Conservation (phyloP, 2,113 vertebrate genomes). For the Forbesichthys papilliferus region DNA sequence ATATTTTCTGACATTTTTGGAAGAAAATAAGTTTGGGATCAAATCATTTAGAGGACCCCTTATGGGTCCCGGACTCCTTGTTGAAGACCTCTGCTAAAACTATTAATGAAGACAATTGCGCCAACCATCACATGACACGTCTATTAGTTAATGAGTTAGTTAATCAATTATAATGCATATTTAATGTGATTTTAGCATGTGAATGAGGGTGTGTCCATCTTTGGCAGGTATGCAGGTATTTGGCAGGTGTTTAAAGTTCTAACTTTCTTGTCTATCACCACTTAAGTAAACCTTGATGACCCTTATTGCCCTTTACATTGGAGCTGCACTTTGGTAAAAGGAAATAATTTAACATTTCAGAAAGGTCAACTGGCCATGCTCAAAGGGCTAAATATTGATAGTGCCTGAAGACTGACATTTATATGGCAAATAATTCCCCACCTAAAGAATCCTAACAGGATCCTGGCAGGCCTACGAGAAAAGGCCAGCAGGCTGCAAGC, state of each 20-base stretch:
- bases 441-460: slow-evolving; percentile 33
- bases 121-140: too few relatives aligned
- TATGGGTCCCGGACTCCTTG: too few relatives aligned
- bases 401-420: slow-evolving; percentile 69
- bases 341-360: slow-evolving; percentile 73
- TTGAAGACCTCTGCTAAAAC: too few relatives aligned
- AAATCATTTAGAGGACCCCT: too few relatives aligned
- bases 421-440: slow-evolving; percentile 43
- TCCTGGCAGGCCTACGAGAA: slow-evolving; percentile 14
- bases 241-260: slow-evolving; percentile 2
- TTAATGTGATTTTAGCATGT: not conserved
- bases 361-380: slow-evolving; percentile 72
- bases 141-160: not conserved
- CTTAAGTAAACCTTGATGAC: slow-evolving; percentile 20
- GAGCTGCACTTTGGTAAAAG: slow-evolving; percentile 31
- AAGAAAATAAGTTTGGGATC: too few relatives aligned
- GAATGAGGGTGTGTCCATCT: not conserved
- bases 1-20: too few relatives aligned
- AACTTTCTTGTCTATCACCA: slow-evolving; percentile 4
- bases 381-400: slow-evolving; percentile 72
- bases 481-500: slow-evolving; percentile 6
- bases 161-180: not conserved
- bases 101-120: too few relatives aligned
- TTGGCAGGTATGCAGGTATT: not conserved
- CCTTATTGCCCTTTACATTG: slow-evolving; percentile 52